Conservation (phyloP, 1,140 invertebrate genomes). For the silkworm (Bombyx mori) region ASM3026992v2 NC_085110.1:9738501-9739000, state of each 20-base stretch:
- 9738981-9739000: slow-evolving; percentile 53
- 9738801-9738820: slow-evolving; percentile 10
- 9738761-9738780: slow-evolving; percentile 9
- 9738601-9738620: slow-evolving; percentile 40
- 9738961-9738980: slow-evolving; percentile 54
- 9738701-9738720: slow-evolving; percentile 68
- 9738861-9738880: slow-evolving; percentile 63
- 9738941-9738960: slow-evolving; percentile 69
- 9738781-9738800: slow-evolving; percentile 12
- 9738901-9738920: slow-evolving; percentile 67
- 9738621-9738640: slow-evolving; percentile 32
- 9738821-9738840: slow-evolving; percentile 41
- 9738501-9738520: slow-evolving; percentile 51
- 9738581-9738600: slow-evolving; percentile 57
- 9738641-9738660: slow-evolving; percentile 50
- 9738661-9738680: slow-evolving; percentile 30
- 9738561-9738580: slow-evolving; percentile 45
- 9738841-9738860: slow-evolving; percentile 58
- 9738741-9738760: slow-evolving; percentile 27
- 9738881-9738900: slow-evolving; percentile 62
- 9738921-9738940: slow-evolving; percentile 69
- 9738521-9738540: slow-evolving; percentile 39
- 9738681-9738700: slow-evolving; percentile 46
- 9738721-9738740: slow-evolving; percentile 65
- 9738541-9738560: slow-evolving; percentile 69